These are phyloP conservation scores for Cosmorhoe ocellata DNA, from an alignment of 2,888 invertebrate genomes.

Conservation along the genomic window DNA sequence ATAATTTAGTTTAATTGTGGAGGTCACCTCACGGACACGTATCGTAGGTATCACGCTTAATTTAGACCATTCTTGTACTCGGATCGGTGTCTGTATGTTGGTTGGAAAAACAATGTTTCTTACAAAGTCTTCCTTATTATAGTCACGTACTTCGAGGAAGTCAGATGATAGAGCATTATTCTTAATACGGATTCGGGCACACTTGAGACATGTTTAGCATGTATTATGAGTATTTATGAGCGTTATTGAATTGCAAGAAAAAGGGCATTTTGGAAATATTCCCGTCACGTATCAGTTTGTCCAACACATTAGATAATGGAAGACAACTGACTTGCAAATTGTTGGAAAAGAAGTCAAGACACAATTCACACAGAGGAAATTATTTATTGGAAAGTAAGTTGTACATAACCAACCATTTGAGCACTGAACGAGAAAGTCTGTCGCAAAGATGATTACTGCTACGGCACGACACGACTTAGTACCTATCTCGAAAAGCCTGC, in stretches of 20 bases:
- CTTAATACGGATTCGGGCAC: constrained; percentile 35
- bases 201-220: constrained; percentile 25
- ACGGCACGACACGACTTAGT: neutral
- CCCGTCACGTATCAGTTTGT: constrained; percentile 10
- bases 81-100: constrained; percentile 28
- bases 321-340: constrained; percentile 2
- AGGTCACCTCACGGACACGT: constrained; percentile 11
- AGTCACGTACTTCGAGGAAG: constrained; percentile 43
- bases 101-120: constrained; percentile 38
- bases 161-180: constrained; percentile 40
- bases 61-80: constrained; percentile 9
- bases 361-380: constrained; percentile 36
- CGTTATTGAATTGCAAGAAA: constrained; percentile 17
- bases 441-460: constrained; percentile 15
- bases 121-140: constrained; percentile 44
- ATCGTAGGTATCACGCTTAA: constrained; percentile 19
- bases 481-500: neutral
- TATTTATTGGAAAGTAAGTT: constrained; percentile 51
- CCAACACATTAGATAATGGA: constrained; percentile 14
- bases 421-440: constrained; percentile 18
- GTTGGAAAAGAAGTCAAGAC: constrained; percentile 24
- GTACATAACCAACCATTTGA: constrained; percentile 44
- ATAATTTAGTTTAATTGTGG: constrained; percentile 14
- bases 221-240: constrained; percentile 5
- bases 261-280: constrained; percentile 7